Evolutionary conservation across 2,888 invertebrate genomes (phyloP).

Genomic region (Glaucopsyche alexis): DNA sequence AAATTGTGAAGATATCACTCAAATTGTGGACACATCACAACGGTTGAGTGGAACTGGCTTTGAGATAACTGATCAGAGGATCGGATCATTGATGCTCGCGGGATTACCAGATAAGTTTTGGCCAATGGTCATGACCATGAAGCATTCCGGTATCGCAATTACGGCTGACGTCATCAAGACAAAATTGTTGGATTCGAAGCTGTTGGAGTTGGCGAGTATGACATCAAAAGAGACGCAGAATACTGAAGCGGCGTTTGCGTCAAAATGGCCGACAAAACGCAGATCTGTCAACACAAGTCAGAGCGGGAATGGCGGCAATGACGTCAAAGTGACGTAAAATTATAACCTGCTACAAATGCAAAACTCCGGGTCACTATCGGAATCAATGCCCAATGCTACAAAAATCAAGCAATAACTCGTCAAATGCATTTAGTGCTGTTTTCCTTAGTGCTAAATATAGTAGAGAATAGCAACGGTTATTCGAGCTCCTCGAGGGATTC

Average conservation of each 20-base stretch:
- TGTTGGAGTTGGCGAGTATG: neutral
- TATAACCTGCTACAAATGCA: conserved; percentile 32
- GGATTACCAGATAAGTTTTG: no score
- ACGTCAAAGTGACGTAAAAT: conserved; percentile 30
- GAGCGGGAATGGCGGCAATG: conserved; percentile 12
- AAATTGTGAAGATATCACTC: conserved; percentile 26
- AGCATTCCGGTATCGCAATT: no score
- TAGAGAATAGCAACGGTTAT: no score
- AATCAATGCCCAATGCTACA: neutral
- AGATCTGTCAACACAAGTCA: conserved; percentile 29
- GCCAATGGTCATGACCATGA: no score
- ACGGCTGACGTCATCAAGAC: no score
- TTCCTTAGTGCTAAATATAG: no score
- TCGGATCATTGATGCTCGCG: neutral
- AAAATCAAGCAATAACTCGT: no score
- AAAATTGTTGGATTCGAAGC: no score
- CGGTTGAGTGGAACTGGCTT: conserved; percentile 32
- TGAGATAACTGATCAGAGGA: conserved; percentile 32
- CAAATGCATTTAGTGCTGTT: no score
- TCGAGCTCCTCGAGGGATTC: no score
- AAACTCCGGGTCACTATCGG: conserved; percentile 31
- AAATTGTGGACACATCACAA: conserved; percentile 29
- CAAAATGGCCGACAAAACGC: conserved; percentile 31
- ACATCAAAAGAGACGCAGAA: conserved; percentile 31
- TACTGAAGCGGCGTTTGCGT: conserved; percentile 33